These are phyloP conservation scores for Plusia festucae DNA, from an alignment of 2,888 invertebrate genomes.

Conservation along the genomic window DNA sequence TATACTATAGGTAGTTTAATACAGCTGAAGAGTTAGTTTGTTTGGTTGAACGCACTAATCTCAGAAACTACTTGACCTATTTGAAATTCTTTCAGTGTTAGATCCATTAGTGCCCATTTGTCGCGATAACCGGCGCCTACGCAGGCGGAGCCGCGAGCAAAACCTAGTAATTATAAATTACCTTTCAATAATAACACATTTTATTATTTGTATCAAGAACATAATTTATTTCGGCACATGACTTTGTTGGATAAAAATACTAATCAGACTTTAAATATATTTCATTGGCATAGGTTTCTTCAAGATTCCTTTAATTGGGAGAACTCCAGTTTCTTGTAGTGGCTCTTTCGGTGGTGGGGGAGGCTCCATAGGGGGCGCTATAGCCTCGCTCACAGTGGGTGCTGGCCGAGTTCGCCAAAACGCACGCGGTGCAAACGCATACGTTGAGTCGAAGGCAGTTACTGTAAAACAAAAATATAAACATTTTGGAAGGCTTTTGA, in stretches of 20 bases:
- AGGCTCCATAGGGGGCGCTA: constrained; percentile 71
- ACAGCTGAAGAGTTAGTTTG: too few relatives aligned
- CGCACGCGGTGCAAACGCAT: constrained; percentile 77
- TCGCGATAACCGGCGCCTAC: too few relatives aligned
- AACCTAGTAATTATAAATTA: too few relatives aligned
- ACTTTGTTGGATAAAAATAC: constrained; percentile 33
- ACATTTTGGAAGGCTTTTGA: too few relatives aligned
- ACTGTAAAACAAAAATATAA: constrained; percentile 68
- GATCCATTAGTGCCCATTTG: too few relatives aligned
- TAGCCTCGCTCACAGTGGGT: constrained; percentile 61
- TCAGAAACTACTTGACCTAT: too few relatives aligned
- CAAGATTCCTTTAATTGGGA: constrained; percentile 81
- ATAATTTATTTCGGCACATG: constrained; percentile 22
- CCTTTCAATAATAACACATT: neutral
- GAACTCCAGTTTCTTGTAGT: constrained; percentile 45
- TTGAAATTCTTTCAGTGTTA: too few relatives aligned
- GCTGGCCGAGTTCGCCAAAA: constrained; percentile 67
- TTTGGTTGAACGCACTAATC: too few relatives aligned
- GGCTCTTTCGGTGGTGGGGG: constrained; percentile 69
- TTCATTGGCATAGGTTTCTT: constrained; percentile 87
- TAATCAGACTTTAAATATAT: constrained; percentile 70
- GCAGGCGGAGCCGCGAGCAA: too few relatives aligned
- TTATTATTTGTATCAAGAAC: neutral
- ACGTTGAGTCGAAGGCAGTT: constrained; percentile 77
- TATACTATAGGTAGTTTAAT: too few relatives aligned